Evolutionary conservation across 2,797 vertebrate species (phyloP), one percentile per base, ranked within the genome.

Genomic region (Sciurus carolinensis): DNA sequence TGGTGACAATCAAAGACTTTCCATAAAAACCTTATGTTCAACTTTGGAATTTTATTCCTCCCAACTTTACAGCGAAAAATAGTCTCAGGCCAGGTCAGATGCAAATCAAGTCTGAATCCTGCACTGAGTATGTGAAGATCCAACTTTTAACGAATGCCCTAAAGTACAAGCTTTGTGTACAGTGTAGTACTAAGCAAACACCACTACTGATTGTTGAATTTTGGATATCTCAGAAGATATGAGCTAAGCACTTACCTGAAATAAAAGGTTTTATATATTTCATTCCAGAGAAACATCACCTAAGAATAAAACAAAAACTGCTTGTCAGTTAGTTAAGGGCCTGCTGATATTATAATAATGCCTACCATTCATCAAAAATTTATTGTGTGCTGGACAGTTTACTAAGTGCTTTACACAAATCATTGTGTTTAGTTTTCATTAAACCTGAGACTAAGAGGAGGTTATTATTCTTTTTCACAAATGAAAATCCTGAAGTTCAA

Each of bases 151-250:
- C 62, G 33, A 71, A 10, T 50, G 24, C 62, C 71, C 87, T n/a
- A 14, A 87, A 93, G 28, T 39, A 90, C 14, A 72, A 30, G 47
- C 33, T 90, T 77, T 79, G 96, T 92, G 95, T 92, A 97, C 95
- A 0, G 85, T 0, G 66, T 5, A 91, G 94, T 89, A 93, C 97
- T 96, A 94, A 95, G 92, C 81, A 98, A 98, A 98, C 88, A 98
- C 67, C 89, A 94, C 67, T 30, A 85, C 22, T 97, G 97, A 97
- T 95, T 97, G 14, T 92, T 98, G 97, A 98, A 98, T 97, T 96
- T n/a, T 28, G 5, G 64, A 79, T 82, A 87, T 89, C 76, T 96
- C 96, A 97, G 73, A 73, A 67, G 92, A 80, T 92, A 79, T 75
- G 80, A 94, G 89, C 57, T 95, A 84, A 96, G 39, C 66, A 97